Evolutionary conservation across 1,140 invertebrate species (phyloP).

Genomic region (Diorhabda sublineata): DNA sequence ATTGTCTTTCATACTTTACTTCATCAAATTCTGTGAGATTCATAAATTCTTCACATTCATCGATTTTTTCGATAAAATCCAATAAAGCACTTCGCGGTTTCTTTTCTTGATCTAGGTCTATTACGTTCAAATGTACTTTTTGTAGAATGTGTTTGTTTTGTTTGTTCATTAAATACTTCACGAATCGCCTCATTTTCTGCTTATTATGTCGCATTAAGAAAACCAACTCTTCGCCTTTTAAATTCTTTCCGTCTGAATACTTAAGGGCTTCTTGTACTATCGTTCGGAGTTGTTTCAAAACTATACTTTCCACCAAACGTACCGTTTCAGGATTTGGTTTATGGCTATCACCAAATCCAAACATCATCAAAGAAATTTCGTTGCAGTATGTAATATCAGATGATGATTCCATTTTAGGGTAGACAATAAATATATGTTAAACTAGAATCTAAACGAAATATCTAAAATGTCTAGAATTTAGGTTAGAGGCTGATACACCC

Average conservation of each 20-base stretch:
- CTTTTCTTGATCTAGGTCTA: slow-evolving; percentile 26
- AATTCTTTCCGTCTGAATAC: slow-evolving; percentile 48
- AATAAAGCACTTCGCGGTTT: slow-evolving; percentile 38
- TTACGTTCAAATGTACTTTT: slow-evolving; percentile 29
- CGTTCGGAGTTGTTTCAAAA: slow-evolving; percentile 57
- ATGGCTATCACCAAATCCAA: slow-evolving; percentile 67
- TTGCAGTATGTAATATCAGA: slow-evolving; percentile 49
- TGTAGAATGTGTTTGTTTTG: slow-evolving; percentile 42
- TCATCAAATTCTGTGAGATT: slow-evolving; percentile 51
- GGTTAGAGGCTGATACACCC: too few relatives aligned
- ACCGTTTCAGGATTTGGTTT: slow-evolving; percentile 63
- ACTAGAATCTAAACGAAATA: too few relatives aligned
- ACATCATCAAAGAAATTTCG: slow-evolving; percentile 68
- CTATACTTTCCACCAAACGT: slow-evolving; percentile 62
- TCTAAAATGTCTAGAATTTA: too few relatives aligned
- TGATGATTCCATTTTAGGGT: slow-evolving; percentile 23
- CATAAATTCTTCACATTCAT: slow-evolving; percentile 56
- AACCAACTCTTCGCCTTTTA: slow-evolving; percentile 57
- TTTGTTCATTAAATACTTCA: slow-evolving; percentile 43
- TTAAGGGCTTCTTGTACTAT: slow-evolving; percentile 57
- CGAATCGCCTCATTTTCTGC: slow-evolving; percentile 45
- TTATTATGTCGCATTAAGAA: slow-evolving; percentile 63
- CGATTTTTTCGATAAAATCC: slow-evolving; percentile 52
- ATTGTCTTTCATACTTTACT: slow-evolving; percentile 50
- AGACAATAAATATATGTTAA: neutral